These are phyloP conservation scores for Mesorhabditis belari DNA, from an alignment of 2,888 invertebrate species.

Conservation along the genomic window DNA sequence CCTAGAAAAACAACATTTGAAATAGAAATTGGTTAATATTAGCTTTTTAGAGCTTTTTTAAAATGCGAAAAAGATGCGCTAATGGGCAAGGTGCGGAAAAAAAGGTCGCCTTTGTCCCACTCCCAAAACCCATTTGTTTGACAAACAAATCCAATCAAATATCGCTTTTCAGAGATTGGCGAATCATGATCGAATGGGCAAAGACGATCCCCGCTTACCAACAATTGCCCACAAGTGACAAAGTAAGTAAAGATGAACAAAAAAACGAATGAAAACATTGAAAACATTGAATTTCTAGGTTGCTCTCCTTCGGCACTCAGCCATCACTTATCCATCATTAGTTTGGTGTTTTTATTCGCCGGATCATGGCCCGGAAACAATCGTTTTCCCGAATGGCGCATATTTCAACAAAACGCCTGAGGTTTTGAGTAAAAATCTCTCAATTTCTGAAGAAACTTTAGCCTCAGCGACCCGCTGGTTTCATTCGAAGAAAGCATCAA, in stretches of 20 bases:
- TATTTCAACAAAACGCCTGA: conserved; percentile 48
- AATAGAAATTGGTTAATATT: too few species aligned
- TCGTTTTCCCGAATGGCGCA: conserved; percentile 50
- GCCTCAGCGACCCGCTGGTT: conserved; percentile 24
- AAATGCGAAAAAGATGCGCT: too few species aligned
- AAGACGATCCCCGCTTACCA: conserved; percentile 47
- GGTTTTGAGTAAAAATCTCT: background rate
- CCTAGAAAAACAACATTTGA: too few species aligned
- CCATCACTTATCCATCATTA: conserved; percentile 49
- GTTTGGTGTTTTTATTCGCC: conserved; percentile 50
- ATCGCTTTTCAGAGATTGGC: conserved; percentile 20
- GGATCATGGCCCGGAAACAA: conserved; percentile 44
- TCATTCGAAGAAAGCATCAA: conserved; percentile 41
- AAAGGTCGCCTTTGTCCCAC: too few species aligned
- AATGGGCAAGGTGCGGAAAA: too few species aligned
- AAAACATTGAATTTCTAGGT: too few species aligned
- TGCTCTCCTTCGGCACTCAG: conserved; percentile 47
- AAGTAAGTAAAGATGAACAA: conserved; percentile 17
- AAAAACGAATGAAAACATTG: too few species aligned
- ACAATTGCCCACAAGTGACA: conserved; percentile 32
- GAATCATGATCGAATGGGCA: conserved; percentile 52
- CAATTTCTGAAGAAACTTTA: background rate
- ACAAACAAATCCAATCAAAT: background rate
- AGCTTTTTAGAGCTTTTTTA: too few species aligned
- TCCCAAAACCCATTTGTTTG: too few species aligned